These are phyloP conservation scores for Euphydryas editha DNA, from an alignment of 2,888 invertebrate genomes.

Conservation along the genomic window DNA sequence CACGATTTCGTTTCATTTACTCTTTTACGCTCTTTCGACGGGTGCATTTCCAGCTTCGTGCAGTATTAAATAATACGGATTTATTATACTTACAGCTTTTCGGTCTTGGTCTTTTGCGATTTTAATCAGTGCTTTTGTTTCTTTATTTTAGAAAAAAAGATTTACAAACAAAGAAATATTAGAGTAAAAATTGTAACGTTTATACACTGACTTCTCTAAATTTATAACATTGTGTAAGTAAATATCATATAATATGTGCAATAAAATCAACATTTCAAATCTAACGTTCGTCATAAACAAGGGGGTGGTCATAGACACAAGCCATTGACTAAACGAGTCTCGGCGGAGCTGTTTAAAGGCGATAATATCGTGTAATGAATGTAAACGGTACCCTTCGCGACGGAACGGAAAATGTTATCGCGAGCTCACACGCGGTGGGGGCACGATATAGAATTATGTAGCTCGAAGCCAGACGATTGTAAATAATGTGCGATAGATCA, in stretches of 20 bases:
- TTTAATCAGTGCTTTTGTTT: conserved; percentile 31
- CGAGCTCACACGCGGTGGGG: conserved; percentile 61
- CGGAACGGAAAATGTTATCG: conserved; percentile 73
- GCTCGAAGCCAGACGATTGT: conserved; percentile 33
- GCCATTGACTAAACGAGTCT: conserved; percentile 69
- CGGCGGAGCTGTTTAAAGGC: conserved; percentile 69
- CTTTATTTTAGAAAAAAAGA: background rate
- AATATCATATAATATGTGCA: conserved; percentile 4
- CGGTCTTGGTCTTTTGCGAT: conserved; percentile 45
- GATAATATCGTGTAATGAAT: conserved; percentile 79
- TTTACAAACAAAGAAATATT: background rate
- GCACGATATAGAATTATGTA: conserved; percentile 33
- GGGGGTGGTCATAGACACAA: conserved; percentile 54
- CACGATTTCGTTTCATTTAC: conserved; percentile 82
- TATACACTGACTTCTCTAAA: background rate
- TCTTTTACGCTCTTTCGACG: conserved; percentile 79
- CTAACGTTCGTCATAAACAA: conserved; percentile 47
- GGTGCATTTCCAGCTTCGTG: conserved; percentile 78
- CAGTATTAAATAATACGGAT: conserved; percentile 78
- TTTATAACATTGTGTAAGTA: background rate
- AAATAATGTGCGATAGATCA: conserved; percentile 33
- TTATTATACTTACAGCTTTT: conserved; percentile 71
- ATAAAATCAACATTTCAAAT: conserved; percentile 25
- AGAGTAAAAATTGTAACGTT: background rate
- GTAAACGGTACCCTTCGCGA: conserved; percentile 62